Conservation (phyloP, 2,797 vertebrate genomes). For the Micropoecilia bifurca region DNA sequence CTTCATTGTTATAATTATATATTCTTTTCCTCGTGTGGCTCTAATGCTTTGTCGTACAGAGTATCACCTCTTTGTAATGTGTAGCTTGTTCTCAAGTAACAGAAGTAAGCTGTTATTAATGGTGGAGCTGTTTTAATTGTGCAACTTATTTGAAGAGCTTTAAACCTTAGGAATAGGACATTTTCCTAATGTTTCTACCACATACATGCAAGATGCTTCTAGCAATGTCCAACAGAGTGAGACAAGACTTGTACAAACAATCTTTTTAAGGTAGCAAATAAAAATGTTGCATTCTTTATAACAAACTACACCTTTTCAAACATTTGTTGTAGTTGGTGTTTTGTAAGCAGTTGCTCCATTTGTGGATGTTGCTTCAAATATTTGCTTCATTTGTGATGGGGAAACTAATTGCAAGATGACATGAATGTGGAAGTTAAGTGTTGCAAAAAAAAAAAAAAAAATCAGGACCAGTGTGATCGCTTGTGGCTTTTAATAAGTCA, state of each 20-base stretch:
- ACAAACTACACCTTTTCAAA: background rate
- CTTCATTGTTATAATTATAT: no score
- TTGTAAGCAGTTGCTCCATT: conserved; percentile 49
- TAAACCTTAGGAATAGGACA: background rate
- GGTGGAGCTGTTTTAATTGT: background rate
- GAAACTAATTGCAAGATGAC: conserved; percentile 2
- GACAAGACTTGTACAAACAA: background rate
- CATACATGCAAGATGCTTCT: no score
- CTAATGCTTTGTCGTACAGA: no score
- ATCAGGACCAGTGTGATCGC: background rate
- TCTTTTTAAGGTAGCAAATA: background rate
- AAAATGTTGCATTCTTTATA: background rate
- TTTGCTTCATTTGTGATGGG: background rate
- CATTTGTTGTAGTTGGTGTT: conserved; percentile 35
- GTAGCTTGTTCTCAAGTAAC: background rate
- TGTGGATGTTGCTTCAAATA: conserved; percentile 25
- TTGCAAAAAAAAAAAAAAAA: background rate
- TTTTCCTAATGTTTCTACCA: no score
- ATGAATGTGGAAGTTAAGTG: conserved; percentile 27
- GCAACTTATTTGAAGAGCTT: background rate
- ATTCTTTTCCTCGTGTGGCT: no score
- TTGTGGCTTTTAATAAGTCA: background rate
- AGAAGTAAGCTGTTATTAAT: background rate
- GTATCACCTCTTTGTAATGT: background rate
- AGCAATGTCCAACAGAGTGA: background rate